Evolutionary conservation across 2,113 vertebrate species (phyloP), one percentile per base, ranked within the genome.

Genomic region (Spea multiplicata): DNA sequence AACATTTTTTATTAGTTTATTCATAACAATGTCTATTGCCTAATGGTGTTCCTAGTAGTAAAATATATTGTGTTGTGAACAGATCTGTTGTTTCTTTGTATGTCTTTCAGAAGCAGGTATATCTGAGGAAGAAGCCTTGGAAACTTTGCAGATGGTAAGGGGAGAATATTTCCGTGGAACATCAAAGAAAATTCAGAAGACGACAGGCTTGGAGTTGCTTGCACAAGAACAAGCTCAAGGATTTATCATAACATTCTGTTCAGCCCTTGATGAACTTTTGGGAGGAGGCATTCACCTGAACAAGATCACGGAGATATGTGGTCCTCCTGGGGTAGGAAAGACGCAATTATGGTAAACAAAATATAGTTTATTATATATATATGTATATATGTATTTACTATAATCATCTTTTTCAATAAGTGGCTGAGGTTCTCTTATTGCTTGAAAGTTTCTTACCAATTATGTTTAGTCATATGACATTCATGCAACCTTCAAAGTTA

Each of bases 301-400:
- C 2, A 98, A 94, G 87, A 94, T 90, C 70, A 97, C 92, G 0
- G 97, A 99, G 86, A 87, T 99, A 84, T 99, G 96, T 48, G 97
- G 97, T n/a, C 89, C 86, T 0, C 96, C 97, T 0, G 96, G 96
- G 4, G 86, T 95, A 0, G 97, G 97, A 66, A 99, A 99, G 84
- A 99, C 97, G 2, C 96, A 99, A 69, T 90, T 99, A 55, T 97
- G 97, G 96, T 98, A 87, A 85, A 88, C 62, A 16, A 7, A 62
- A 66, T 16, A 73, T 65, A 14, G 10, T 53, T 10, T 53, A 8
- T 53, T 53, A 8, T 4, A 59, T 12, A n/a, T n/a, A 13, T 2
- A 59, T 12, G 55, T 59, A 59, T 12, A 9, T 59, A 3, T 59
- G 14, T 59, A 59, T 12, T 9, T 13, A 12, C 12, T 59, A 59